phyloP scores from a whole-genome alignment of 2,113 vertebrate species.

The Cyphomyrus plagiostoma region DNA sequence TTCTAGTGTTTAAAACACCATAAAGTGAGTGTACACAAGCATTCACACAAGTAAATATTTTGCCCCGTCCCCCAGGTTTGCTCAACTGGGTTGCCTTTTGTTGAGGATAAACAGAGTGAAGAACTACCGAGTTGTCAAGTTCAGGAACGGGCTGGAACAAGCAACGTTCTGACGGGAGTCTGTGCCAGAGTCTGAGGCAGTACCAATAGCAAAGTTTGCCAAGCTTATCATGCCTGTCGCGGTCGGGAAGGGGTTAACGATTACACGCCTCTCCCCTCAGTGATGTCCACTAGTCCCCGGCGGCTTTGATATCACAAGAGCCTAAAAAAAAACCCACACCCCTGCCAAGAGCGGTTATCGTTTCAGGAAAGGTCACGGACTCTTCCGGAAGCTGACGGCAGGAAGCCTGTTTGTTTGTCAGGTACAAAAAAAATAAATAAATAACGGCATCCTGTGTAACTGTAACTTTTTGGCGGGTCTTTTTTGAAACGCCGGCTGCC shows the following conservation, averaged over 20 bases:
- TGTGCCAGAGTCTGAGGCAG: background rate
- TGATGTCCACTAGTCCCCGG: conserved; percentile 25
- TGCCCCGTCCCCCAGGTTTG: background rate
- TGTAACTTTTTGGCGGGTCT: conserved; percentile 51
- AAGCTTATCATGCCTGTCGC: background rate
- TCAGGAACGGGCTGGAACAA: conserved; percentile 45
- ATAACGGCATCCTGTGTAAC: conserved; percentile 14
- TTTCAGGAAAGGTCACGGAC: conserved; percentile 26
- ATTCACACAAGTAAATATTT: background rate
- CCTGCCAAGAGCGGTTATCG: conserved; percentile 25
- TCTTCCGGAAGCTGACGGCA: background rate
- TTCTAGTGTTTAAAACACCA: background rate
- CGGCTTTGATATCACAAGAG: conserved; percentile 42
- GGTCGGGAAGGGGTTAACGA: conserved; percentile 43
- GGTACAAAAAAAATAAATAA: background rate
- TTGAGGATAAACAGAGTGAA: background rate
- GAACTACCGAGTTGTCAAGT: conserved; percentile 34
- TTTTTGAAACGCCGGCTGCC: conserved; percentile 45
- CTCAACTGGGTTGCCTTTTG: background rate
- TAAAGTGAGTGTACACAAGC: background rate
- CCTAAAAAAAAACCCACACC: conserved; percentile 40
- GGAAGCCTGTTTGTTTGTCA: conserved; percentile 38
- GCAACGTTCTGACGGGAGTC: conserved; percentile 18
- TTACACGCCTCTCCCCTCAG: conserved; percentile 22
- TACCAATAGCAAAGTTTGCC: background rate